Conservation (phyloP, 2,888 invertebrate genomes). For the Calliphora vomitoria region DNA sequence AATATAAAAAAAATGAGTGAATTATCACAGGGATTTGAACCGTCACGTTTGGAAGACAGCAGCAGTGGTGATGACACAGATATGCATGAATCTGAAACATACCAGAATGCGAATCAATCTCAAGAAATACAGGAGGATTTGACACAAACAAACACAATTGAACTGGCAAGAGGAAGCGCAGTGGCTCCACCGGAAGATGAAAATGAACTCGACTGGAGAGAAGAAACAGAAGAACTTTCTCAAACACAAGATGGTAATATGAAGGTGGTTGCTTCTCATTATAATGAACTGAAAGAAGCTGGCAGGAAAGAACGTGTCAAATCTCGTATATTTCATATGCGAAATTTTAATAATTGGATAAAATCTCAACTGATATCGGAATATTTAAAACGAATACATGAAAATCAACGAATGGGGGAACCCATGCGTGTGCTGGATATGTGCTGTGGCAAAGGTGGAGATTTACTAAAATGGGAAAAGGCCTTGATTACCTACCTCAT, state of each 20-base stretch:
- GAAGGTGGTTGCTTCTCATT: slow-evolving; percentile 93
- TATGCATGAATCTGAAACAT: slow-evolving; percentile 20
- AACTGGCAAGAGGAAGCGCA: slow-evolving; percentile 26
- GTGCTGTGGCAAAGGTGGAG: slow-evolving; percentile 99
- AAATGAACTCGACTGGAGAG: slow-evolving; percentile 39
- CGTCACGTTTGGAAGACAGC: slow-evolving; percentile 53
- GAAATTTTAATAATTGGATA: slow-evolving; percentile 99
- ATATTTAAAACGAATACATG: slow-evolving; percentile 89
- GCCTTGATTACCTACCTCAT: slow-evolving; percentile 92
- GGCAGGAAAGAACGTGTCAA: slow-evolving; percentile 92
- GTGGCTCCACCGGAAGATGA: slow-evolving; percentile 22
- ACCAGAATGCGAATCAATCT: background rate
- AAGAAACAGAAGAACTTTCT: slow-evolving; percentile 43
- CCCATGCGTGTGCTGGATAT: slow-evolving; percentile 93
- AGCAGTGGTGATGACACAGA: slow-evolving; percentile 64
- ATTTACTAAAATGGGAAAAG: slow-evolving; percentile 97
- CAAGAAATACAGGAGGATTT: background rate
- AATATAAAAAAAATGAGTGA: slow-evolving; percentile 47
- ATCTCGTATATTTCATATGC: slow-evolving; percentile 95
- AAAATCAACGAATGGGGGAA: slow-evolving; percentile 88
- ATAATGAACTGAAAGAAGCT: slow-evolving; percentile 94
- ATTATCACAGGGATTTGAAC: slow-evolving; percentile 4
- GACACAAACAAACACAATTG: background rate
- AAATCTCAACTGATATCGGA: slow-evolving; percentile 97
- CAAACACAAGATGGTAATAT: slow-evolving; percentile 77